Evolutionary conservation across 2,113 vertebrate genomes (phyloP).

Genomic region (Rhegmatorhina hoffmannsi): DNA sequence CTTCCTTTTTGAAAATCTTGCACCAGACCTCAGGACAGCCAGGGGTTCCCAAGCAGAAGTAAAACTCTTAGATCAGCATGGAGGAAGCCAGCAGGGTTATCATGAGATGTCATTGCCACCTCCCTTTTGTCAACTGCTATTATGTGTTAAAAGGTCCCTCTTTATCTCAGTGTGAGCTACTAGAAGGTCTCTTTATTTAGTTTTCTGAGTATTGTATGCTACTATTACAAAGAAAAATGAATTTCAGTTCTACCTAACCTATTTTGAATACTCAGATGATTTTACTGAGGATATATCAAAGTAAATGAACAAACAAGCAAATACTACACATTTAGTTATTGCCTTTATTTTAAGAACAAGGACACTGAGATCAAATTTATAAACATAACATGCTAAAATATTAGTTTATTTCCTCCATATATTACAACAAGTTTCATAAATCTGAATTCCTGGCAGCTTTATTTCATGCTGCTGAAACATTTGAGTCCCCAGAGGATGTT

Average conservation of each 20-base stretch:
- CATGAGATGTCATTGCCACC: background rate
- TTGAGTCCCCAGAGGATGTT: background rate
- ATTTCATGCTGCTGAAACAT: conserved; percentile 16
- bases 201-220: background rate
- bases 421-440: conserved; percentile 21
- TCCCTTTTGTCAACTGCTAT: background rate
- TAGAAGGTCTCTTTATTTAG: background rate
- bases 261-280: background rate
- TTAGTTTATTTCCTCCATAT: background rate
- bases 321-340: background rate
- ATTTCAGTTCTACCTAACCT: background rate
- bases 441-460: conserved; percentile 33
- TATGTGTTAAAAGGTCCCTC: background rate
- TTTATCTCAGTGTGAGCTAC: background rate
- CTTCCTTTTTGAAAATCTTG: background rate
- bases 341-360: background rate
- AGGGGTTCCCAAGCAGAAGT: background rate
- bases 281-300: background rate
- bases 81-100: background rate
- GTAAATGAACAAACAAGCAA: background rate
- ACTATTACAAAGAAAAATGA: background rate
- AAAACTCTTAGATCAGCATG: background rate
- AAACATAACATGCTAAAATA: background rate
- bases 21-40: background rate
- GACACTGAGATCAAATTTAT: background rate